phyloP scores from a whole-genome alignment of 2,113 vertebrate species.

The Nothocercus julius region DNA sequence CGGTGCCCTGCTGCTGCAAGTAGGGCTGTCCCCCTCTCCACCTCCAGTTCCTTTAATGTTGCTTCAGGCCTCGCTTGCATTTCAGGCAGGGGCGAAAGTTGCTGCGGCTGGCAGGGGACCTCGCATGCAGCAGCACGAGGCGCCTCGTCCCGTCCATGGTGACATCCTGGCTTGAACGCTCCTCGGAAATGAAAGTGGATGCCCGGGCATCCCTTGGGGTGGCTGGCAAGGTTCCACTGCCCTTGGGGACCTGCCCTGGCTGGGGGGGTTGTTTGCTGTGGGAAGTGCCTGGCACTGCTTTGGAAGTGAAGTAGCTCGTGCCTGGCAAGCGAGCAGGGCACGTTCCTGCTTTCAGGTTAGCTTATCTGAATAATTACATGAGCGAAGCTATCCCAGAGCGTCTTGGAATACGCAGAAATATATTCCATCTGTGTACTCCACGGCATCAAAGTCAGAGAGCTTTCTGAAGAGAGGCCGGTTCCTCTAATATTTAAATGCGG shows the following conservation, averaged over 20 bases:
- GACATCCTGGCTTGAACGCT: rapidly evolving
- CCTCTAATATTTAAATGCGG: not conserved
- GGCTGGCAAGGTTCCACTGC: not conserved
- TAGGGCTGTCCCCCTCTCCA: not conserved
- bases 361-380: conserved; percentile 61
- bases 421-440: conserved; percentile 57
- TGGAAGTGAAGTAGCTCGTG: not conserved
- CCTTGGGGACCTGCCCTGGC: not conserved
- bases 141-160: rapidly evolving
- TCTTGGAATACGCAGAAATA: conserved; percentile 62
- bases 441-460: conserved; percentile 40
- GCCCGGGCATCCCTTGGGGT: too few relatives aligned
- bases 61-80: not conserved
- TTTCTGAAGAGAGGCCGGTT: conserved; percentile 6
- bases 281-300: rapidly evolving
- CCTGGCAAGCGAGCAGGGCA: not conserved
- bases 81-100: not conserved
- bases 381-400: conserved; percentile 58
- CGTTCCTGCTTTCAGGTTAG: conserved; percentile 25
- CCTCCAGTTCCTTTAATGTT: not conserved
- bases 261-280: rapidly evolving
- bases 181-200: too few relatives aligned
- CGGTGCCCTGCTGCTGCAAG: not conserved
- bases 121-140: too few relatives aligned
- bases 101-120: rapidly evolving